Percentiles rank a stretch among this genome's conserved stretches.
These are phyloP conservation scores for Urocolius indicus DNA, from an alignment of 2,113 vertebrate genomes.

Conservation along the genomic window DNA sequence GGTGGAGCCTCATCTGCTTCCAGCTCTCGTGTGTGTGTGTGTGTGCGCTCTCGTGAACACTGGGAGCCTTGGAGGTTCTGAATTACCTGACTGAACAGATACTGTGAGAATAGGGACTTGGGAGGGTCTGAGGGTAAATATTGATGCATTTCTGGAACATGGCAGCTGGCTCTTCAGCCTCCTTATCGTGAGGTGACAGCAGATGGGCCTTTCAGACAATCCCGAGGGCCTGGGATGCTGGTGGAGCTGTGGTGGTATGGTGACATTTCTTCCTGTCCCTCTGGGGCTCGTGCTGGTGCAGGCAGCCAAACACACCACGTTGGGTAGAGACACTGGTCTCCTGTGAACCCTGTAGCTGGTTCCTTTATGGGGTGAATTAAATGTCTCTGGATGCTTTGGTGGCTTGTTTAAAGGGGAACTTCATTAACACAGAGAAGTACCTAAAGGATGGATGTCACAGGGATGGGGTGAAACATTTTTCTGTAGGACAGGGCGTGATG, in stretches of 20 bases:
- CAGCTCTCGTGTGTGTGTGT: fast-evolving
- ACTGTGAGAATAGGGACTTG: fast-evolving
- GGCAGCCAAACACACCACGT: fast-evolving
- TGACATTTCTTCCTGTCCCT: fast-evolving
- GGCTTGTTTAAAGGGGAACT: too few species aligned
- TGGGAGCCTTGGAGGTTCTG: fast-evolving
- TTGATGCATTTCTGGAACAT: fast-evolving
- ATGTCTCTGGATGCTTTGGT: fast-evolving
- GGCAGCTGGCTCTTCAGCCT: too few species aligned
- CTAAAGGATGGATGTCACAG: too few species aligned
- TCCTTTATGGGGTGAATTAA: fast-evolving
- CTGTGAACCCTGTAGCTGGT: fast-evolving
- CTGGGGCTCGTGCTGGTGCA: fast-evolving
- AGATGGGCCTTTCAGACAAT: fast-evolving
- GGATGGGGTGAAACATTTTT: too few species aligned
- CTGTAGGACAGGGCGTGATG: too few species aligned
- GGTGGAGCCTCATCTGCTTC: fast-evolving
- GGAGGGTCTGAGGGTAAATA: too few species aligned
- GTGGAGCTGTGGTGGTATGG: not conserved
- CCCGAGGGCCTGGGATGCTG: fast-evolving
- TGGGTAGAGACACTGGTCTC: fast-evolving
- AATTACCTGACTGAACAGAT: fast-evolving
- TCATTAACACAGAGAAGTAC: too few species aligned
- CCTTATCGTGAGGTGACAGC: fast-evolving
- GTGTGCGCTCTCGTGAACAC: fast-evolving